A percentile compares a stretch with the other conserved stretches of the same genome.
Conservation (phyloP, 1,140 invertebrate species). For the Zaprionus ghesquierei region DNA sequence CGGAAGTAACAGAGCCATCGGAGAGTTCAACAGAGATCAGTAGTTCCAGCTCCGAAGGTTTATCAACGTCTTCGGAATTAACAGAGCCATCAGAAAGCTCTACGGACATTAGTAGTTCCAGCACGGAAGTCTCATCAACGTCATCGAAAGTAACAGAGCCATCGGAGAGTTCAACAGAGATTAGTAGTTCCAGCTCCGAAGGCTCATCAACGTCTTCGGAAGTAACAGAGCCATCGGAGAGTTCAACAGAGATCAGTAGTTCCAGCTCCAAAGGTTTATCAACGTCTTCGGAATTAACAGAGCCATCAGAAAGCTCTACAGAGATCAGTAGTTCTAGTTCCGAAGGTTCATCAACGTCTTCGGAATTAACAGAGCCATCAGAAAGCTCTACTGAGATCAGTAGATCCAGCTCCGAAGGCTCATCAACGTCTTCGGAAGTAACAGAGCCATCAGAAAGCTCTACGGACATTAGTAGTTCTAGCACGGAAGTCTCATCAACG, state of each 20-base stretch:
- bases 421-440: background rate
- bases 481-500: background rate
- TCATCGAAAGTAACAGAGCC: background rate
- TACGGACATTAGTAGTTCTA: background rate
- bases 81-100: slow-evolving; percentile 1
- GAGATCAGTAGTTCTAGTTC: background rate
- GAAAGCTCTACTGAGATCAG: slow-evolving; percentile 3
- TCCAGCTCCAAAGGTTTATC: background rate
- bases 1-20: background rate
- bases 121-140: background rate
- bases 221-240: background rate
- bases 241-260: background rate
- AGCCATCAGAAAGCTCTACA: background rate
- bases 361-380: background rate
- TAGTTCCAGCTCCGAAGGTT: background rate
- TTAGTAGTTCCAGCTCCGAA: background rate
- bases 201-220: background rate
- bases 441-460: background rate
- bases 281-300: background rate
- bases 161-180: background rate
- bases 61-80: background rate
- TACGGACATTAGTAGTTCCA: background rate
- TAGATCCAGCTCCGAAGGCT: background rate
- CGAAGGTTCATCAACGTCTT: background rate
- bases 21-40: background rate